Base-by-base conservation (phyloP, 2,888 invertebrate genomes). In the Tipula lateralis region DNA sequence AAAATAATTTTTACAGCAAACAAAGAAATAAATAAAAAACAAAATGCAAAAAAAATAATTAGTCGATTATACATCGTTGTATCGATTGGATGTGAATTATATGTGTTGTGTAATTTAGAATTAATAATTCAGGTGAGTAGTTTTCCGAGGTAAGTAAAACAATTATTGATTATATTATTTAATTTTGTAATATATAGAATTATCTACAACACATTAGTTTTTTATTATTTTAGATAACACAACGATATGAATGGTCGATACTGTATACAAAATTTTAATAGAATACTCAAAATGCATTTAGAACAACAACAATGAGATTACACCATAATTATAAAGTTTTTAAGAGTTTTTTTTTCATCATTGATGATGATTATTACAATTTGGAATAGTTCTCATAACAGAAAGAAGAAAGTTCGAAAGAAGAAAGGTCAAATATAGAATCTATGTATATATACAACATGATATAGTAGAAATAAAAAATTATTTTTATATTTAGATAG, bases 401-500 rank as follows among this genome's bases (percentile, higher is more conserved):
- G 24, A 66, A 24, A 19, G 66, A 66, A 66, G 66, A 66, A 66
- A 66, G 66, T 66, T 66, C 66, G 66, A 66, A 66, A 24, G 66
- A 66, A 66, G 66, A 66, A 66, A 66, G 66, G 66, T 66, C 66
- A 66, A 66, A 66, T 24, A 66, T 66, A 66, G 50, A 50, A 50
- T 39, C 9, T 19, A 50, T 19, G 6, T 50, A 19, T 50, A 7
- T 4, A 50, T 44, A 12, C n/a, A 16, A 16, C 16, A 50, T 50
- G 32, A 44, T 44, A 66, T 2, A 66, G 66, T 66, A 66, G 66
- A 66, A 66, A 66, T 24, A 66, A 12, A n/a, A 66, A 66, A 66
- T 66, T 66, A 66, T 24, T 66, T n/a, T 66, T 66, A 66, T 66
- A 66, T 66, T 66, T 66, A 66, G 66, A 66, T 66, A 66, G 66